Conservation (phyloP, 2,113 vertebrate species). For the Malurus alboscapulatus region DNA sequence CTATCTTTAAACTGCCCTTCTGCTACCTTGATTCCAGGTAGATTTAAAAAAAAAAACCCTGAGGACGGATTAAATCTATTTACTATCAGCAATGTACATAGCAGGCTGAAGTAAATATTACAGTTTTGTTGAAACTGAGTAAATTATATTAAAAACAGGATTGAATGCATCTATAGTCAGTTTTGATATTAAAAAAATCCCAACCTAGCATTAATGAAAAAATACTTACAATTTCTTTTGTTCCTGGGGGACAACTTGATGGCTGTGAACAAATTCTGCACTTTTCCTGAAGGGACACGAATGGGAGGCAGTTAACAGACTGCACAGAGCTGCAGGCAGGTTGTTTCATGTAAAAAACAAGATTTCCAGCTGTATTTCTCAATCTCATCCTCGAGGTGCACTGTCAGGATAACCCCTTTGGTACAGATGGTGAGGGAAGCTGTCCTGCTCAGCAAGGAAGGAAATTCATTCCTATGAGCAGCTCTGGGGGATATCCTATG, state of each 20-base stretch:
- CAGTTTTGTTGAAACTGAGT: neutral
- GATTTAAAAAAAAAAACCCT: neutral
- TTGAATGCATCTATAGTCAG: neutral
- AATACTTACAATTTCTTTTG: constrained; percentile 71
- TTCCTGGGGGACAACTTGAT: constrained; percentile 75
- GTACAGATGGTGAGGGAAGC: neutral
- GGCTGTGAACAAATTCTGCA: constrained; percentile 60
- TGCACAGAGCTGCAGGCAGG: neutral
- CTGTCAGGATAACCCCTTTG: neutral
- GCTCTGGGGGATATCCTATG: neutral
- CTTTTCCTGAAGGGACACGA: constrained; percentile 67
- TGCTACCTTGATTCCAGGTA: neutral
- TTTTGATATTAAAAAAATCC: neutral
- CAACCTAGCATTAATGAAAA: neutral
- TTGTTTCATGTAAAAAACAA: neutral
- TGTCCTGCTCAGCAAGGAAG: neutral
- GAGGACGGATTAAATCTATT: neutral
- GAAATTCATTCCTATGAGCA: accelerated
- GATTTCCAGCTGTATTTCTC: neutral
- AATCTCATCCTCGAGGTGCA: neutral
- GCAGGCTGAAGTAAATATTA: neutral
- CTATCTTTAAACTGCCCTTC: neutral
- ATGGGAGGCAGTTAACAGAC: neutral
- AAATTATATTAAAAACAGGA: neutral
- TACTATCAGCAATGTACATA: neutral